Base-by-base conservation (phyloP, 2,113 vertebrate species). In the Odocoileus hemionus region DNA sequence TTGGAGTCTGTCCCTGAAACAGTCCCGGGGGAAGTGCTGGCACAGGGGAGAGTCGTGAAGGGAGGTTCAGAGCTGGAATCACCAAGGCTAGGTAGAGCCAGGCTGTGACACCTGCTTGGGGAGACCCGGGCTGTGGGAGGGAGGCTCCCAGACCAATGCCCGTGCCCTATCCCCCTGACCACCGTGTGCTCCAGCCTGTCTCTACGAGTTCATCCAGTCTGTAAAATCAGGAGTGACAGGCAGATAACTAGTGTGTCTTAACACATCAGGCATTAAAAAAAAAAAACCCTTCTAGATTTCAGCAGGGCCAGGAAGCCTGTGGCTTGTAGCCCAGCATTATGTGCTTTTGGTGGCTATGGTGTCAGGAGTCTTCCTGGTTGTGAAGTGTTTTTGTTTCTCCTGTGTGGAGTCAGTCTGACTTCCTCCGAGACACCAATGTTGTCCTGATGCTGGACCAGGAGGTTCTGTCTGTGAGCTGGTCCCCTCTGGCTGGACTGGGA, bases 21-120 rank as follows among this genome's bases (percentile, higher is more conserved):
- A 30, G 36, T 7, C 17, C 6, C 0, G 1, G 7, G 33, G 15
- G 25, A 78, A 67, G 28, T 9, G 15, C 15, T 43, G 9, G 25
- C 15, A 5, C 11, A 45, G 9, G 28, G 26, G 11, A 80, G 39
- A 58, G 14, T 7, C 11, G 0, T 3, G 19, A 23, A 11, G 9
- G 67, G 10, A 54, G 13, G 14, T 61, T 25, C 47, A 33, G 33
- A 9, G 64, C 64, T 36, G 30, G 39, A 15, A 15, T 67, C 14
- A 43, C 14, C 21, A n/a, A 43, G 80, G 70, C 15, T 23, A 43
- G 15, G 11, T 13, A 82, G 28, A 28, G 16, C n/a, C 12, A 91
- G 88, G 57, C 36, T 36, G 67, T 23, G 50, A 60, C 3, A 2
- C 39, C 9, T 45, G 39, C 50, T 30, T 36, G 14, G 30, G 30